These are phyloP conservation scores for Tachypleus tridentatus DNA, from an alignment of 1,140 invertebrate species.

Conservation along the genomic window DNA sequence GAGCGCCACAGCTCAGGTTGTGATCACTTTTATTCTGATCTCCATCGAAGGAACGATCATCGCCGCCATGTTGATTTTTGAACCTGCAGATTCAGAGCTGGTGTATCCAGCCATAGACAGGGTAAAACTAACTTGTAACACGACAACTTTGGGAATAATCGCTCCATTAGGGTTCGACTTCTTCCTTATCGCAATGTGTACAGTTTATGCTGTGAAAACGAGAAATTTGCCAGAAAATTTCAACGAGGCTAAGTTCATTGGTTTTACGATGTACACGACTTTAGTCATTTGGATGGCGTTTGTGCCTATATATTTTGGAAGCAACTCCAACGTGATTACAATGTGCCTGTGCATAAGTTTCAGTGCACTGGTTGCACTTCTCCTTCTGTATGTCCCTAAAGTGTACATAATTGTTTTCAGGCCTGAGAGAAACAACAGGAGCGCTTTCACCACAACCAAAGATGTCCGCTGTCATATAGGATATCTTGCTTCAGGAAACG, in stretches of 20 bases:
- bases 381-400: constrained; percentile 65
- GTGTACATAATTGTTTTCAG: constrained; percentile 61
- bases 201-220: constrained; percentile 72
- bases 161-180: constrained; percentile 66
- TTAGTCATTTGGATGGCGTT: constrained; percentile 86
- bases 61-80: constrained; percentile 51
- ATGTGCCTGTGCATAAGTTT: constrained; percentile 54
- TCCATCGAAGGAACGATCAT: constrained; percentile 56
- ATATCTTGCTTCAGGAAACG: neutral
- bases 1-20: constrained; percentile 47
- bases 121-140: constrained; percentile 55
- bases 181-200: constrained; percentile 62
- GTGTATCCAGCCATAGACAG: constrained; percentile 42
- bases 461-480: constrained; percentile 64
- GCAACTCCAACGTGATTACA: constrained; percentile 54
- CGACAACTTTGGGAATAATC: constrained; percentile 48
- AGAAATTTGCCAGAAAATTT: constrained; percentile 79
- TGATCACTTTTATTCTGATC: constrained; percentile 52
- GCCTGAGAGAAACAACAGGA: constrained; percentile 63
- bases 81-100: constrained; percentile 49
- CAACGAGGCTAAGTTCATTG: constrained; percentile 72
- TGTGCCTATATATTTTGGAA: constrained; percentile 68
- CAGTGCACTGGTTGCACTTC: constrained; percentile 59
- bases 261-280: constrained; percentile 77
- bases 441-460: constrained; percentile 63